Evolutionary conservation across 2,888 invertebrate genomes (phyloP).

Genomic region (Drosophila rellima): DNA sequence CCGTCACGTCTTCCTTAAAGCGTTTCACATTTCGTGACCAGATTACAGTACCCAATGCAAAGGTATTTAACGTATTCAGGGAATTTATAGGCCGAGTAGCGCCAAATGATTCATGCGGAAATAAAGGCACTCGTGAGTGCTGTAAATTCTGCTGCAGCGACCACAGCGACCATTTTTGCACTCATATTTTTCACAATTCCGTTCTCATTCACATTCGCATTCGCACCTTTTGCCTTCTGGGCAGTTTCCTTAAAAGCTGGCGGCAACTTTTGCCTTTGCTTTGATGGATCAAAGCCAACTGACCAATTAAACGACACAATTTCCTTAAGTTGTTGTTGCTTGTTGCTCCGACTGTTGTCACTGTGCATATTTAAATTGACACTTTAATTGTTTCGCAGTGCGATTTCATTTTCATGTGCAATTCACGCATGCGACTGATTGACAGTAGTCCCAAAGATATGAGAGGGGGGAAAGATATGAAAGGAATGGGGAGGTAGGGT

Average conservation of each 20-base stretch:
- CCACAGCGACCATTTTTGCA: constrained; percentile 52
- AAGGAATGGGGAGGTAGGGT: neutral
- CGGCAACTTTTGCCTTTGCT: constrained; percentile 3
- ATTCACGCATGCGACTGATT: constrained; percentile 37
- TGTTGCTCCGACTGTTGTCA: constrained; percentile 16
- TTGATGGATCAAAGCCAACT: constrained; percentile 12
- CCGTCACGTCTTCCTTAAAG: too few species aligned
- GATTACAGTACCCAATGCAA: neutral
- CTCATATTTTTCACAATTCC: constrained; percentile 39
- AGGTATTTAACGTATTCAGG: constrained; percentile 4
- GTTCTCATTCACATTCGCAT: constrained; percentile 27
- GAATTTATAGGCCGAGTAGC: constrained; percentile 63
- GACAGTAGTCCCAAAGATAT: constrained; percentile 1
- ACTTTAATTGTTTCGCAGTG: constrained; percentile 73
- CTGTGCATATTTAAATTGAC: constrained; percentile 72
- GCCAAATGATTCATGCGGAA: constrained; percentile 77
- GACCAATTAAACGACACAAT: constrained; percentile 17
- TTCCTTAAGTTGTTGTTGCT: constrained; percentile 12
- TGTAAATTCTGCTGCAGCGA: constrained; percentile 64
- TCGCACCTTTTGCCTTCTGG: constrained; percentile 38
- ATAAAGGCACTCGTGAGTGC: constrained; percentile 77
- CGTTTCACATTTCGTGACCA: neutral
- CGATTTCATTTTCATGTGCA: constrained; percentile 68
- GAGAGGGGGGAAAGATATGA: neutral
- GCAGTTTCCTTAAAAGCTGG: constrained; percentile 8